Evolutionary conservation across 1,140 invertebrate genomes (phyloP), one percentile per base, ranked within the genome.

Genomic region (Neoseiulus cucumeris): DNA sequence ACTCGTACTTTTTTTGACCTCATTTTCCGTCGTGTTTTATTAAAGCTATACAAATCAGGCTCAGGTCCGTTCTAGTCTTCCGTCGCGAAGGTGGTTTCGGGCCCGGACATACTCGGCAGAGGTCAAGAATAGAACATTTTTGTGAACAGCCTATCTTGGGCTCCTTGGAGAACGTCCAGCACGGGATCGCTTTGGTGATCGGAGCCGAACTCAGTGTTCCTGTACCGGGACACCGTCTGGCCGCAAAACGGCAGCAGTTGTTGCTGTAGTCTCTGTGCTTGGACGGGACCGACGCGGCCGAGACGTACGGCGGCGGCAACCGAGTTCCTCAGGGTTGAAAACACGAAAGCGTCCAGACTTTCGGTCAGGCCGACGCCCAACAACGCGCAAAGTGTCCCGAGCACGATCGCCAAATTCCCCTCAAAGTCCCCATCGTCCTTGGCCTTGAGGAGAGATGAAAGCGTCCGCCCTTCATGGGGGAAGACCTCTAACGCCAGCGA

Each of bases 81-180:
- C n/a, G n/a, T n/a, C n/a, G n/a, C n/a, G n/a, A n/a, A n/a, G n/a
- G n/a, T n/a, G n/a, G n/a, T n/a, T n/a, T n/a, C n/a, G n/a, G n/a
- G n/a, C n/a, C 33, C 4, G 4, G 33, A 39, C 9, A 39, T 39
- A 47, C 28, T 28, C 14, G 45, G 18, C 45, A 22, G 22, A 25
- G 4, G 33, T 59, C 51, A 59, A 17, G 51, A 59, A 25, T 59
- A 59, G 51, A 59, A 59, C 51, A 59, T 59, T 25, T 59, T 59
- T 18, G 51, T 59, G 51, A 59, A 59, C 17, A 59, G 51, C 9
- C 51, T 25, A 59, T 59, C 51, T 25, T 59, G 51, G 14, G 51
- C 25, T 2, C 33, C 33, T 20, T 59, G 51, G 22, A 29, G 33
- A 17, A 59, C 12, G 22, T 59, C 51, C 2, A 59, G 14, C 33